Evolutionary conservation across 2,888 invertebrate genomes (phyloP).

Genomic region (Germaria angustata): DNA sequence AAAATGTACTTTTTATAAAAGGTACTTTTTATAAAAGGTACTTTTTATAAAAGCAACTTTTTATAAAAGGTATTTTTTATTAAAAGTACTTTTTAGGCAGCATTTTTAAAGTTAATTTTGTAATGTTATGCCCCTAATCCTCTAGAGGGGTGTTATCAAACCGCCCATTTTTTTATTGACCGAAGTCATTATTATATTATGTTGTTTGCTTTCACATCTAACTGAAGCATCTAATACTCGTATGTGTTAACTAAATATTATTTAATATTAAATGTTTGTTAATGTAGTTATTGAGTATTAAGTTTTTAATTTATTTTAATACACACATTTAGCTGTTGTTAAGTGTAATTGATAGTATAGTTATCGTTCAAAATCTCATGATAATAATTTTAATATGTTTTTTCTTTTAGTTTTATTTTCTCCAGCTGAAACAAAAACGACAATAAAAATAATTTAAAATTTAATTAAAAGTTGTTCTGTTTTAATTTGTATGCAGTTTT

Average conservation of each 20-base stretch:
- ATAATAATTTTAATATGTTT: slow-evolving; percentile 3
- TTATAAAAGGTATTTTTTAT: not conserved
- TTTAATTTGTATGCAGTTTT: slow-evolving; percentile 52
- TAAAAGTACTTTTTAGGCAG: not conserved
- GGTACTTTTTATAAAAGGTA: too few relatives aligned
- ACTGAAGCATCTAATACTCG: not conserved
- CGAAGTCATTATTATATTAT: not conserved
- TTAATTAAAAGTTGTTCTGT: slow-evolving; percentile 51
- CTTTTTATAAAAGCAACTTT: too few relatives aligned
- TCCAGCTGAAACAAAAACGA: not conserved
- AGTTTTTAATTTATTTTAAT: not conserved
- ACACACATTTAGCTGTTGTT: not conserved
- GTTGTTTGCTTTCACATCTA: not conserved
- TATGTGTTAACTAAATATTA: slow-evolving; percentile 11
- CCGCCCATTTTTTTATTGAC: not conserved
- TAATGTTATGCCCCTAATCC: too few relatives aligned
- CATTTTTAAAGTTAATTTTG: not conserved
- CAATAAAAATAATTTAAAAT: slow-evolving; percentile 10
- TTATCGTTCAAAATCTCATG: slow-evolving; percentile 35
- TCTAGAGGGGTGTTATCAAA: too few relatives aligned
- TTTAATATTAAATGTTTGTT: slow-evolving; percentile 8
- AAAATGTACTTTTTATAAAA: too few relatives aligned
- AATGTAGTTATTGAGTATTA: too few relatives aligned
- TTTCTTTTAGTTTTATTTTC: not conserved
- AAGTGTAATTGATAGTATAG: slow-evolving; percentile 43